phyloP scores from a whole-genome alignment of 2,888 invertebrate genomes.

The Limulus polyphemus region DNA sequence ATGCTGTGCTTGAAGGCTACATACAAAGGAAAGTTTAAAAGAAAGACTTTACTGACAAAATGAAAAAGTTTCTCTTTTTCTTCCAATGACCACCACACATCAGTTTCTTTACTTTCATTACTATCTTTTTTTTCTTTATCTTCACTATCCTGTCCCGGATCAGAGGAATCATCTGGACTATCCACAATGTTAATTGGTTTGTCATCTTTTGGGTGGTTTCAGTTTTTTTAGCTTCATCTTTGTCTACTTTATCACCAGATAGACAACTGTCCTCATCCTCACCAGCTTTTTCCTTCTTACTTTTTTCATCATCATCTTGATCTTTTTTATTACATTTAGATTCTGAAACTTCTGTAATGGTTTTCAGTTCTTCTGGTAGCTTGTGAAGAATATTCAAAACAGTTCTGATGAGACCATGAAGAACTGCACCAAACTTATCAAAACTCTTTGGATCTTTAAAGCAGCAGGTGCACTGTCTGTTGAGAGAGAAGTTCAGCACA shows the following conservation, averaged over 20 bases:
- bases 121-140: conserved; percentile 12
- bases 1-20: conserved; percentile 68
- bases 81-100: conserved; percentile 52
- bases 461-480: conserved; percentile 87
- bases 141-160: conserved; percentile 8
- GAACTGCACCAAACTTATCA: conserved; percentile 75
- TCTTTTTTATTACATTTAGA: conserved; percentile 10
- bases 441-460: conserved; percentile 84
- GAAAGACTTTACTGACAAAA: conserved; percentile 72
- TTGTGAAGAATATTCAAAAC: conserved; percentile 69
- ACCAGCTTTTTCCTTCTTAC: conserved; percentile 7
- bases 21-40: conserved; percentile 63
- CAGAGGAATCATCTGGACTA: conserved; percentile 10
- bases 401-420: conserved; percentile 71
- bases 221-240: conserved; percentile 2
- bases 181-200: background rate
- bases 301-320: conserved; percentile 12
- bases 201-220: no score
- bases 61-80: conserved; percentile 79
- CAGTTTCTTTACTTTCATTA: conserved; percentile 18
- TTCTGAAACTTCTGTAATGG: conserved; percentile 8
- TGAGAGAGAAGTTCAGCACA: background rate
- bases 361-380: conserved; percentile 37
- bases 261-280: conserved; percentile 29
- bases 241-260: conserved; percentile 31